Base-by-base conservation (phyloP, 1,140 invertebrate genomes). In the Penaeus indicus region DNA sequence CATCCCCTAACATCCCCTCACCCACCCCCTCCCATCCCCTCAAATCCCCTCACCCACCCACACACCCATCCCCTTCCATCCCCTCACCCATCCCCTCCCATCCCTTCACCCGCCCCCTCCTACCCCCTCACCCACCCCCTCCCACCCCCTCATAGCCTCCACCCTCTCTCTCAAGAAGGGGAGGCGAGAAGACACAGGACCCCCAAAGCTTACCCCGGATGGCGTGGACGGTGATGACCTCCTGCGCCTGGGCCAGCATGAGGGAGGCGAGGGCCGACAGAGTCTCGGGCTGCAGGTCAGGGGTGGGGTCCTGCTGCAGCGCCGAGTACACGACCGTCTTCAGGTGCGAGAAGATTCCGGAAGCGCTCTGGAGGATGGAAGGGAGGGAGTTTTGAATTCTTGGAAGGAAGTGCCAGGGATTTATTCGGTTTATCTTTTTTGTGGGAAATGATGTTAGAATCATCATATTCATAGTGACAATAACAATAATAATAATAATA, bases 191-290 rank as follows among this genome's bases (percentile, higher is more conserved):
- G 27, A 79, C 32, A n/a, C 16, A 80, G 47, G 47, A 42, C 3
- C 8, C 21, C n/a, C 27, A 22, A 27, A 22, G 63, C 89, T 96
- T 95, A 93, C 99, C 97, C 97, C 96, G 95, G 84, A 97, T 96
- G 47, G 98, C 98, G 94, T 99, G 99, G 86, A 96, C 95, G 78
- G 98, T 97, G 92, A 99, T 97, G 87, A 98, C 96, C 94, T 99
- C 99, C 94, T 99, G 98, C 1, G 97, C 98, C 93, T 99, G 98
- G 13, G 99, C 98, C 0, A 99, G 93, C 98, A 99, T 99, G 77
- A 99, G 93, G 21, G 95, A 94, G 54, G 96, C 95, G 18, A 99
- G 93, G 61, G 97, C 97, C 85, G 94, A 94, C 16, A 99, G 94
- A 5, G 97, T 97, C 90, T 99, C 98, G 13, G 98, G 97, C 92